These are phyloP conservation scores for Cydia amplana DNA, from an alignment of 1,140 invertebrate genomes.

Conservation along the genomic window DNA sequence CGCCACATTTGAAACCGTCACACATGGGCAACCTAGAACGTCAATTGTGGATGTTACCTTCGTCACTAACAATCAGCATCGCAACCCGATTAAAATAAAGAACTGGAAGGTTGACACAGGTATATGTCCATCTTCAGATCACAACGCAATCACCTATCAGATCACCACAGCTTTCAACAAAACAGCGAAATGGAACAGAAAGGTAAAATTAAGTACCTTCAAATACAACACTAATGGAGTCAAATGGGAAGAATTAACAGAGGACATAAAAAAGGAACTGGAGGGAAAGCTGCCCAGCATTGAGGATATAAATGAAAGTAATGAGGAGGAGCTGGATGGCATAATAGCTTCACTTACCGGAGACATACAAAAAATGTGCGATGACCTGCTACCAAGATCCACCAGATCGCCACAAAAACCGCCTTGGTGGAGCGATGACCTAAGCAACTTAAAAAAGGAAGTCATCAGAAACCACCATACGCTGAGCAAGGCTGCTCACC, in stretches of 20 bases:
- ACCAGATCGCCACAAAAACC: not conserved
- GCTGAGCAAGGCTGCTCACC: constrained; percentile 40
- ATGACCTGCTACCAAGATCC: not conserved
- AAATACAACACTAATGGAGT: constrained; percentile 21
- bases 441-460: constrained; percentile 1
- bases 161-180: not conserved
- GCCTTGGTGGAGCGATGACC: constrained; percentile 33
- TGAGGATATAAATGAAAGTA: not conserved
- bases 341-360: constrained; percentile 17
- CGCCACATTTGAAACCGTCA: constrained; percentile 36
- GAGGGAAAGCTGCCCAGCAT: not conserved
- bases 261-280: constrained; percentile 10
- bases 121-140: constrained; percentile 34
- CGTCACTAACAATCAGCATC: not conserved
- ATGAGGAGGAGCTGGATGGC: not conserved
- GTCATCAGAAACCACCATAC: constrained; percentile 34
- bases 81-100: not conserved
- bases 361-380: constrained; percentile 13
- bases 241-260: constrained; percentile 8
- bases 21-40: constrained; percentile 12
- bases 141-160: constrained; percentile 37
- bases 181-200: constrained; percentile 2
- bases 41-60: constrained; percentile 40
- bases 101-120: constrained; percentile 37
- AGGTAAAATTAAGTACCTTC: not conserved